Percentiles rank a stretch among this genome's conserved stretches.
Evolutionary conservation across 1,140 invertebrate genomes (phyloP).

Genomic region (Bombus consobrinus): DNA sequence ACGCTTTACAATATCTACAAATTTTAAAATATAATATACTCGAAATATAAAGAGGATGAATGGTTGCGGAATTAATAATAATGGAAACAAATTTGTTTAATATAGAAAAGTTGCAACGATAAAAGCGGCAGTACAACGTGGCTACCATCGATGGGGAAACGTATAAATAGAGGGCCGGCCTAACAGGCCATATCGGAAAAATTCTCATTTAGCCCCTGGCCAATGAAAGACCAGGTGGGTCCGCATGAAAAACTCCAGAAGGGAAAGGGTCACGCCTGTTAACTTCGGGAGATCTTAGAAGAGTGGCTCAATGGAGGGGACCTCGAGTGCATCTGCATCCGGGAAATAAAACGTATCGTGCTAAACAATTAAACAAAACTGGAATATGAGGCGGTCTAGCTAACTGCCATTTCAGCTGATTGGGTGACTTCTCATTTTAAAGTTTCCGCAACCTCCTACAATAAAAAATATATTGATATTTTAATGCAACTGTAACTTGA

Average conservation of each 20-base stretch:
- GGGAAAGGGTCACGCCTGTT: slow-evolving; percentile 59
- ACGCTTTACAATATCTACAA: background rate
- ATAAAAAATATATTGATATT: background rate
- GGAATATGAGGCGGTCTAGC: background rate
- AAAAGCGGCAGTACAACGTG: slow-evolving; percentile 16
- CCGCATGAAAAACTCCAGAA: slow-evolving; percentile 58
- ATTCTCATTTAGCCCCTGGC: slow-evolving; percentile 53
- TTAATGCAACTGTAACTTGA: background rate
- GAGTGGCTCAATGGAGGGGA: background rate
- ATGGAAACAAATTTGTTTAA: background rate
- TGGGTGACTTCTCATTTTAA: background rate
- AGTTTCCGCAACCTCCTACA: background rate
- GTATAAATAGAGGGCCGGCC: slow-evolving; percentile 38
- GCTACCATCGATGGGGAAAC: slow-evolving; percentile 43
- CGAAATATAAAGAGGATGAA: background rate
- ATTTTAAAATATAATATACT: background rate
- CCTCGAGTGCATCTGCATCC: slow-evolving; percentile 41
- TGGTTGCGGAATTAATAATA: background rate
- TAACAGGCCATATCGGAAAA: slow-evolving; percentile 52
- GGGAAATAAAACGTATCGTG: slow-evolving; percentile 1
- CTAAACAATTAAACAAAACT: background rate
- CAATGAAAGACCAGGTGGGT: slow-evolving; percentile 51
- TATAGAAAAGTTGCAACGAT: background rate
- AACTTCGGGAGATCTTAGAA: slow-evolving; percentile 36
- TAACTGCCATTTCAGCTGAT: background rate